phyloP scores from a whole-genome alignment of 2,888 invertebrate species.

The Cheilosia urbana region DNA sequence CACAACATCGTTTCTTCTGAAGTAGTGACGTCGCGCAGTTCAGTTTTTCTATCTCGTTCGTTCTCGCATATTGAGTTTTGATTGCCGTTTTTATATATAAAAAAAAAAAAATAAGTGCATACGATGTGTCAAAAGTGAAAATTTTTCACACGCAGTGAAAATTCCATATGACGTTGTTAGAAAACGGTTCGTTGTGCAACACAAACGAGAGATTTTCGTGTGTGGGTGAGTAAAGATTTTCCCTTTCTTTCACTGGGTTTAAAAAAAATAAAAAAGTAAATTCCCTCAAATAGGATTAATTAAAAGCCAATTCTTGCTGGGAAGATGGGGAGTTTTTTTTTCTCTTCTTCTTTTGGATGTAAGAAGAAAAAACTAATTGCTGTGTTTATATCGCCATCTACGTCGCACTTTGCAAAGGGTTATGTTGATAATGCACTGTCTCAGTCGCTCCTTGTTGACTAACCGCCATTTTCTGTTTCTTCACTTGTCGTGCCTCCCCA shows the following conservation, averaged over 20 bases:
- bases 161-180: conserved; percentile 43
- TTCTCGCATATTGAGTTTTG: conserved; percentile 30
- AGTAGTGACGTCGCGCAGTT: conserved; percentile 56
- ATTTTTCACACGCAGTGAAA: conserved; percentile 73
- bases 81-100: conserved; percentile 20
- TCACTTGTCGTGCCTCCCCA: conserved; percentile 72
- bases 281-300: conserved; percentile 44
- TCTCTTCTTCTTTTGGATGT: conserved; percentile 2
- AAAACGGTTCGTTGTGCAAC: conserved; percentile 42
- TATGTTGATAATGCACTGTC: not conserved
- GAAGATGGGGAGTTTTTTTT: conserved; percentile 18
- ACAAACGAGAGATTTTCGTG: not conserved
- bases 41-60: conserved; percentile 42
- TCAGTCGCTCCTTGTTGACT: conserved; percentile 63
- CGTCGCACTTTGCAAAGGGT: conserved; percentile 10
- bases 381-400: conserved; percentile 70
- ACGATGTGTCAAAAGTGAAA: conserved; percentile 74
- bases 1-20: conserved; percentile 35
- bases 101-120: conserved; percentile 55
- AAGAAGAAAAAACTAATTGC: conserved; percentile 35
- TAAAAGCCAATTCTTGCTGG: conserved; percentile 30
- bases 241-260: conserved; percentile 3
- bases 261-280: too few species aligned
- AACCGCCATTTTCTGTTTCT: conserved; percentile 75
- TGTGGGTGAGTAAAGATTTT: conserved; percentile 54